Conservation (phyloP, 2,113 vertebrate species). For the Plestiodon gilberti region DNA sequence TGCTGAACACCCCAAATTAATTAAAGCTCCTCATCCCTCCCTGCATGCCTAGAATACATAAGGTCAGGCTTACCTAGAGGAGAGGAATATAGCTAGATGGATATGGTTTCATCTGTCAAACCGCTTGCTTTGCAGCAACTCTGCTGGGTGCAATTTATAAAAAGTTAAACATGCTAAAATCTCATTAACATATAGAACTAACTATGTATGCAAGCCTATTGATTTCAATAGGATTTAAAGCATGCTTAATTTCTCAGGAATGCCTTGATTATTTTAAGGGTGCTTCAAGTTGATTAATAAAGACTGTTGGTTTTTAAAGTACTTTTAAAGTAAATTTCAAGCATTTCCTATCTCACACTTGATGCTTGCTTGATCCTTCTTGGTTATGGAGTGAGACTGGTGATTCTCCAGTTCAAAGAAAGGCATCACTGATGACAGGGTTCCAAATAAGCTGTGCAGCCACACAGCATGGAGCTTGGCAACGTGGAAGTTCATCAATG, state of each 20-base stretch:
- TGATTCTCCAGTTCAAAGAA: neutral
- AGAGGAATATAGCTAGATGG: neutral
- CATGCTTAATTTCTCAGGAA: neutral
- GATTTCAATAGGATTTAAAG: neutral
- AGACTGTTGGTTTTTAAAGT: neutral
- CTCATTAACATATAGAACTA: neutral
- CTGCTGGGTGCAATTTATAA: neutral
- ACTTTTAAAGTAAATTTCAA: neutral
- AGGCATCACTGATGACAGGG: neutral
- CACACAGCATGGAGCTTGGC: too few relatives aligned
- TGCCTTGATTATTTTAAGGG: neutral
- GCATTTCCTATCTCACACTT: neutral
- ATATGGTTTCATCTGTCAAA: neutral
- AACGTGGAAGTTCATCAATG: neutral
- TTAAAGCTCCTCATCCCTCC: neutral
- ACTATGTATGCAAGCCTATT: neutral
- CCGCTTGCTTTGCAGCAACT: neutral
- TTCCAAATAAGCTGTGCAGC: too few relatives aligned
- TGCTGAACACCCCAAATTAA: conserved; percentile 3
- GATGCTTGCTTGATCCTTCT: neutral
- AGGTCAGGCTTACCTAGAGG: neutral
- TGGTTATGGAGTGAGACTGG: neutral
- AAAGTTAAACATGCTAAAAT: neutral
- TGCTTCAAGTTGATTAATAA: neutral
- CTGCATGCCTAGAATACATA: neutral